These are phyloP conservation scores for Agrypnus murinus DNA, from an alignment of 2,888 invertebrate genomes.

Conservation along the genomic window DNA sequence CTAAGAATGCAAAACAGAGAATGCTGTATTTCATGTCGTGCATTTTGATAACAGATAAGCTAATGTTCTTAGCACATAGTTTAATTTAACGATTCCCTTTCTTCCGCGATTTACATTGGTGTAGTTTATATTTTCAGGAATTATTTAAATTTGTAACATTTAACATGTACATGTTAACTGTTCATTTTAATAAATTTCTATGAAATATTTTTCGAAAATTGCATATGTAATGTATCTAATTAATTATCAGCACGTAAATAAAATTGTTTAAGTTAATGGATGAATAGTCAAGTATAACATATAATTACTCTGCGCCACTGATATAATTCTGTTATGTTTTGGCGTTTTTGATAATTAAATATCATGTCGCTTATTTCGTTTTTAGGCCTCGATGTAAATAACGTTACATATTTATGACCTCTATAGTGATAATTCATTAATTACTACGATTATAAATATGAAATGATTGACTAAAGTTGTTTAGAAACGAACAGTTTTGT, in stretches of 20 bases:
- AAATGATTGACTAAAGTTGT: too few relatives aligned
- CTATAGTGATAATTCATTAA: neutral
- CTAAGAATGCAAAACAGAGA: neutral
- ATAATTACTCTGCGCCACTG: conserved; percentile 16
- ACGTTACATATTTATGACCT: neutral
- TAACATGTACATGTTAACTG: too few relatives aligned
- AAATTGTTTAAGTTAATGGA: too few relatives aligned
- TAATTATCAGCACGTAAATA: too few relatives aligned
- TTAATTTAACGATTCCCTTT: neutral
- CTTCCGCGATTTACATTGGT: neutral
- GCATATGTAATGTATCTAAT: too few relatives aligned
- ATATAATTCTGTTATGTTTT: conserved; percentile 3
- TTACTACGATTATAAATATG: too few relatives aligned
- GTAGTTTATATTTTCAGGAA: neutral
- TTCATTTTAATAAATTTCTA: too few relatives aligned
- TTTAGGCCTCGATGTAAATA: neutral
- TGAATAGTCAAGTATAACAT: neutral
- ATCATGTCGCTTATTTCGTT: neutral
- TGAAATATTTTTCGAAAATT: too few relatives aligned
- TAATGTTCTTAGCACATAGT: neutral
- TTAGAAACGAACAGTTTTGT: too few relatives aligned
- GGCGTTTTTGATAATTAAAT: conserved; percentile 1
- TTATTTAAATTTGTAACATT: too few relatives aligned
- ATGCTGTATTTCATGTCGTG: neutral
- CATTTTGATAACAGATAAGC: neutral